phyloP scores from a whole-genome alignment of 2,888 invertebrate genomes.

The Chesias legatella region DNA sequence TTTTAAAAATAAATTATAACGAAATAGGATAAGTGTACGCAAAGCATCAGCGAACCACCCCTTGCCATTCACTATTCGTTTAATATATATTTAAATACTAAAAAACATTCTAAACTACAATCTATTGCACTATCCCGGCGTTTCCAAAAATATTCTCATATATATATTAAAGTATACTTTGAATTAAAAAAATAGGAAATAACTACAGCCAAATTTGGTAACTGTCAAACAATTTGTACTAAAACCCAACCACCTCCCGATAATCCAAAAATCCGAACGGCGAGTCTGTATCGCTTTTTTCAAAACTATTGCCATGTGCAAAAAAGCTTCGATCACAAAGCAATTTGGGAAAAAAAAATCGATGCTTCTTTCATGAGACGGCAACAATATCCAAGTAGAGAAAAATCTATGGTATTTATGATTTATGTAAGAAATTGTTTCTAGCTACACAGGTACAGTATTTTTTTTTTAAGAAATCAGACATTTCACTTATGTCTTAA shows the following conservation, averaged over 20 bases:
- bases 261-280: constrained; percentile 11
- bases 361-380: constrained; percentile 26
- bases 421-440: constrained; percentile 62
- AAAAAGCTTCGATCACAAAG: constrained; percentile 2
- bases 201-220: constrained; percentile 58
- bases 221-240: constrained; percentile 46
- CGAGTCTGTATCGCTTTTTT: constrained; percentile 1
- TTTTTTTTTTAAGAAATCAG: constrained; percentile 48
- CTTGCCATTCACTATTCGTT: constrained; percentile 23
- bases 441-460: constrained; percentile 78
- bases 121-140: constrained; percentile 79
- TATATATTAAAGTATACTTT: constrained; percentile 39
- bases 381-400: constrained; percentile 65
- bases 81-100: constrained; percentile 27
- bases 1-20: constrained; percentile 2
- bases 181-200: constrained; percentile 40
- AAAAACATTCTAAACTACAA: constrained; percentile 54
- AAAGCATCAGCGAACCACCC: constrained; percentile 25
- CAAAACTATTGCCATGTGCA: background rate
- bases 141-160: constrained; percentile 59
- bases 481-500: constrained; percentile 71
- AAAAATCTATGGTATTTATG: constrained; percentile 33
- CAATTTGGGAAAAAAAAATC: constrained; percentile 10
- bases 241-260: constrained; percentile 29
- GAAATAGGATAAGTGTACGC: constrained; percentile 16